Percentiles rank a stretch among this genome's conserved stretches.
Evolutionary conservation across 2,888 invertebrate species (phyloP).

Genomic region (Cephalotes varians): DNA sequence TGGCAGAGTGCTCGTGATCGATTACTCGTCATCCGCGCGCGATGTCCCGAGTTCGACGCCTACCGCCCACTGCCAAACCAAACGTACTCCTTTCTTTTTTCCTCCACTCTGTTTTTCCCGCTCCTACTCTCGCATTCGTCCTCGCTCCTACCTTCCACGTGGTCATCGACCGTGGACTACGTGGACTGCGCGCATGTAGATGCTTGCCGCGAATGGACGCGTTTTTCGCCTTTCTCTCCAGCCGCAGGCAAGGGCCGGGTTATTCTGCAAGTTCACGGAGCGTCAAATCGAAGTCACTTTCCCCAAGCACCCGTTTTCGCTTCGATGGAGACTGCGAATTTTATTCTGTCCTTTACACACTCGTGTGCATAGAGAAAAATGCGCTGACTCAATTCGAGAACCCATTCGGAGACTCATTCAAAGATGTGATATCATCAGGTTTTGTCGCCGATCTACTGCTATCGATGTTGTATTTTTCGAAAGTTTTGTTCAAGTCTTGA

Average conservation of each 20-base stretch:
- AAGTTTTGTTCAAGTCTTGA: background rate
- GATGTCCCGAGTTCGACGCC: slow-evolving; percentile 81
- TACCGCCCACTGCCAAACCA: slow-evolving; percentile 79
- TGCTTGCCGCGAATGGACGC: slow-evolving; percentile 57
- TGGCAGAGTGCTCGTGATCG: slow-evolving; percentile 84
- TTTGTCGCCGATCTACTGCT: background rate
- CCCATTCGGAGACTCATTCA: slow-evolving; percentile 6
- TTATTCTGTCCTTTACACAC: slow-evolving; percentile 15
- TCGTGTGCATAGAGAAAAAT: slow-evolving; percentile 1
- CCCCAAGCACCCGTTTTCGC: slow-evolving; percentile 30
- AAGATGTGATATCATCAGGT: background rate
- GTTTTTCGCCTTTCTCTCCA: slow-evolving; percentile 57
- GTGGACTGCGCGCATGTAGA: slow-evolving; percentile 42
- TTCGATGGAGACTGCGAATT: slow-evolving; percentile 24
- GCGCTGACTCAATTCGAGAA: too few relatives aligned
- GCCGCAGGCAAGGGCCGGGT: slow-evolving; percentile 31
- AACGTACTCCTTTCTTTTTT: slow-evolving; percentile 78
- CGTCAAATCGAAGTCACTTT: slow-evolving; percentile 55
- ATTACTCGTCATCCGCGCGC: slow-evolving; percentile 84
- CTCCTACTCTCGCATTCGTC: slow-evolving; percentile 57
- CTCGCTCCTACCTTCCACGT: slow-evolving; percentile 54
- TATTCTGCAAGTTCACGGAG: slow-evolving; percentile 49
- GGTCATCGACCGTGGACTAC: slow-evolving; percentile 70
- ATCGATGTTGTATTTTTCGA: slow-evolving; percentile 4
- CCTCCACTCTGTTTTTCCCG: slow-evolving; percentile 54